Evolutionary conservation across 2,797 vertebrate species (phyloP).

Genomic region (Tamandua tetradactyla): DNA sequence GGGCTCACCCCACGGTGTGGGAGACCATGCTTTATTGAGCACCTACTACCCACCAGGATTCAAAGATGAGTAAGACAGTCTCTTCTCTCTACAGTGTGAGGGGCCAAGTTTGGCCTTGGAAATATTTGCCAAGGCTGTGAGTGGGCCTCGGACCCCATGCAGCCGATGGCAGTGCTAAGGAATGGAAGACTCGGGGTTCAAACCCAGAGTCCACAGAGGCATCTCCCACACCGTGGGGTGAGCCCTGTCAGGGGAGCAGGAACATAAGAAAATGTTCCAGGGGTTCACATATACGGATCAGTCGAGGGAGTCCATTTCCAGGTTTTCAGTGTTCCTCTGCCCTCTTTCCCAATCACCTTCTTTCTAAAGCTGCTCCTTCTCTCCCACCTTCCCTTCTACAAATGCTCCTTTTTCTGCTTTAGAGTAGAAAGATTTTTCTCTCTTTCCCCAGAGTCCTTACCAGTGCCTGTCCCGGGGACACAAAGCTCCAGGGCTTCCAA

Average conservation of each 20-base stretch:
- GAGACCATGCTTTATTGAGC: neutral
- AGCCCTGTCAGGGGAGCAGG: neutral
- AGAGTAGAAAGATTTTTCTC: neutral
- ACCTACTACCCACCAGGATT: neutral
- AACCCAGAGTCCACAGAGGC: too few relatives aligned
- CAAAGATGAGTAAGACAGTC: neutral
- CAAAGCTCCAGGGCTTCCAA: neutral
- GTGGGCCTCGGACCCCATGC: neutral
- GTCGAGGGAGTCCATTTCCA: too few relatives aligned
- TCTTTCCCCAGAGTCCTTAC: neutral
- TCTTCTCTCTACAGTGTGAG: neutral
- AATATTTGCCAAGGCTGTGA: neutral
- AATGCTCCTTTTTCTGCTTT: neutral
- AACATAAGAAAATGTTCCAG: neutral
- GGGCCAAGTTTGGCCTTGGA: neutral
- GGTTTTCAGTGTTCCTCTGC: neutral
- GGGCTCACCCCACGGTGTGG: neutral
- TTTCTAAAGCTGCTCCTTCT: neutral
- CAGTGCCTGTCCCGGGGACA: neutral
- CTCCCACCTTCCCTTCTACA: neutral
- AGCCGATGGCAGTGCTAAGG: too few relatives aligned
- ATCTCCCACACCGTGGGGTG: neutral
- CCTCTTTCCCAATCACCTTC: neutral
- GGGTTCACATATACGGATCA: neutral
- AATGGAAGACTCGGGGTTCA: too few relatives aligned